A percentile compares a stretch with the other conserved stretches of the same genome.
These are phyloP conservation scores for Muscidifurax raptorellus DNA, from an alignment of 1,140 invertebrate species.

Conservation along the genomic window DNA sequence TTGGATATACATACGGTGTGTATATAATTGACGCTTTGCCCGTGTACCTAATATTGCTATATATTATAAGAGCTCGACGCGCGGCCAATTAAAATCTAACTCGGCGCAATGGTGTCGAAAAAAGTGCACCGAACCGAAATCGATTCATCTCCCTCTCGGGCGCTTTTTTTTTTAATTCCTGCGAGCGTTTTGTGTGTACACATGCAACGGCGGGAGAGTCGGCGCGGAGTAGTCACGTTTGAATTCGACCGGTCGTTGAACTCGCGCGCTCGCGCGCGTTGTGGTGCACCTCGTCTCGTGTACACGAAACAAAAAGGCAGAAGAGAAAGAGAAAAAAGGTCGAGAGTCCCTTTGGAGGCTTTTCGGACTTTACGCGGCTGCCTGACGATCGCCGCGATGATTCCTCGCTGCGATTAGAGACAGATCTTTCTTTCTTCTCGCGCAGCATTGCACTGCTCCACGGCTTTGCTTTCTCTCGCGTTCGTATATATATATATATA, in stretches of 20 bases:
- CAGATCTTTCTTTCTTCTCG: slow-evolving; percentile 38
- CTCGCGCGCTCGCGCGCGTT: slow-evolving; percentile 17
- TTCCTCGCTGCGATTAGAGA: slow-evolving; percentile 41
- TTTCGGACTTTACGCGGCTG: slow-evolving; percentile 26
- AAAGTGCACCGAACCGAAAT: not conserved
- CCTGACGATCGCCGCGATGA: slow-evolving; percentile 24
- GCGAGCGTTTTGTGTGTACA: not conserved
- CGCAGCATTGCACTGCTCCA: not conserved
- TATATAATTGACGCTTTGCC: not conserved
- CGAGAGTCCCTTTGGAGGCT: slow-evolving; percentile 35
- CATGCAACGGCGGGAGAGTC: slow-evolving; percentile 8
- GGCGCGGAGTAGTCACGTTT: slow-evolving; percentile 32
- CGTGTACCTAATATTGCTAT: not conserved
- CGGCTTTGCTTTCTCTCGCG: not conserved
- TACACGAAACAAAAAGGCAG: slow-evolving; percentile 4
- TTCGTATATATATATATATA: no score
- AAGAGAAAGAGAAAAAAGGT: slow-evolving; percentile 26
- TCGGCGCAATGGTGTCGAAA: not conserved
- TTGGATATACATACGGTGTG: no score
- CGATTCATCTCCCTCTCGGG: not conserved
- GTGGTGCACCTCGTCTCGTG: not conserved
- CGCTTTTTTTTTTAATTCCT: not conserved
- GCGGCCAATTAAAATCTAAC: not conserved
- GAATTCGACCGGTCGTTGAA: slow-evolving; percentile 48
- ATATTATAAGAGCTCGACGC: not conserved